phyloP scores from a whole-genome alignment of 2,113 vertebrate genomes.

The Alouatta palliata region DNA sequence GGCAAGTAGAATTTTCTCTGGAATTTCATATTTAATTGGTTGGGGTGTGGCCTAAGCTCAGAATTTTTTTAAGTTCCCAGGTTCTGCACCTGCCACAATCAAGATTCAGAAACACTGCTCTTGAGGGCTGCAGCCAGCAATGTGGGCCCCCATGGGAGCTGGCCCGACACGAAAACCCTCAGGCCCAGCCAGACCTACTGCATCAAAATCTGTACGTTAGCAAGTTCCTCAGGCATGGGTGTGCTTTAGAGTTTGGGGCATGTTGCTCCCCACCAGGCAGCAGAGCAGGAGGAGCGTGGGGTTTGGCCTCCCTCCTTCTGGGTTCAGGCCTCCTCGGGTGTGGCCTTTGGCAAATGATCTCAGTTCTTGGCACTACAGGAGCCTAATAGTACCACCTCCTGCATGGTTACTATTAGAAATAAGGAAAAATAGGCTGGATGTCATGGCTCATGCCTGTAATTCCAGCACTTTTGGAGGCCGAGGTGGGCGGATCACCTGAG shows the following conservation, averaged over 20 bases:
- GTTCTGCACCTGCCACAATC: background rate
- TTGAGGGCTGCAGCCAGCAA: background rate
- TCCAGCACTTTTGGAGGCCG: too few relatives aligned
- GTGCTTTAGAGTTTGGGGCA: too few relatives aligned
- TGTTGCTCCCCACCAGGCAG: background rate
- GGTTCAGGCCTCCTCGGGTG: background rate
- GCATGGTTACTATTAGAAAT: background rate
- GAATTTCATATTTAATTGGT: background rate
- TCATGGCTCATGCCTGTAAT: too few relatives aligned
- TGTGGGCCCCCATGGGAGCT: background rate
- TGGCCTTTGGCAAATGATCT: background rate
- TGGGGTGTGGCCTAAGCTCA: background rate
- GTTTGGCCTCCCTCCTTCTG: background rate
- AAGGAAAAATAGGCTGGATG: background rate
- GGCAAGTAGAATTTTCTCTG: background rate
- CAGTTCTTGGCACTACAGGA: background rate
- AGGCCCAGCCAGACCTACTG: background rate
- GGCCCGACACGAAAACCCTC: background rate
- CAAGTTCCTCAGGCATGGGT: background rate
- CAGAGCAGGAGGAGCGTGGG: background rate
- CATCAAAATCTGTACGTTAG: too few relatives aligned
- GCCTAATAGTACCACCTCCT: too few relatives aligned
- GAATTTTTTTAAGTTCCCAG: background rate
- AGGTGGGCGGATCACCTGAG: too few relatives aligned
- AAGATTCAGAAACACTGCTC: too few relatives aligned